Conservation (phyloP, 2,797 vertebrate species). For the Tauraco hartlaubi region DNA sequence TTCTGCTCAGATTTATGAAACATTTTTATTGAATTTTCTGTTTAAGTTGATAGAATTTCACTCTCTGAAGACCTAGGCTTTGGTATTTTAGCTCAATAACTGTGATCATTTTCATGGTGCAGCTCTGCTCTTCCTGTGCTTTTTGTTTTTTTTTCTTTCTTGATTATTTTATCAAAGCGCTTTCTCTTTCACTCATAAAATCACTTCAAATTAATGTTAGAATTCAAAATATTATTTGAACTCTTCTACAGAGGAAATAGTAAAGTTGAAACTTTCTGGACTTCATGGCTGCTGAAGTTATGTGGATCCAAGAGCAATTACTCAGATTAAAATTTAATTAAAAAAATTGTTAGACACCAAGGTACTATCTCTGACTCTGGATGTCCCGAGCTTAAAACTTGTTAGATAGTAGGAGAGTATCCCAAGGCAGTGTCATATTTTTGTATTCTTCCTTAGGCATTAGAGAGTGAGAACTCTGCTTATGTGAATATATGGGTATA, state of each 20-base stretch:
- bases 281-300: not conserved
- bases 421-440: conserved; percentile 56
- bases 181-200: not conserved
- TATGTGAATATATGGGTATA: not conserved
- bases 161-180: not conserved
- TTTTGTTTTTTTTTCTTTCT: not conserved
- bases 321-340: not conserved
- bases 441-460: conserved; percentile 60
- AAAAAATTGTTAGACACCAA: not conserved
- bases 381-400: not conserved
- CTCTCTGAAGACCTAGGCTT: not conserved
- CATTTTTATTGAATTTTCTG: not conserved
- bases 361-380: not conserved
- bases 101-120: not conserved
- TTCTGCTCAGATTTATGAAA: not conserved
- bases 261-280: not conserved
- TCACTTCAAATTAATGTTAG: not conserved
- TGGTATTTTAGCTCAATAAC: not conserved
- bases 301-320: not conserved
- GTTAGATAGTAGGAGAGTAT: conserved; percentile 14
- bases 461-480: not conserved
- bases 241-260: not conserved
- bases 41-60: conserved; percentile 14
- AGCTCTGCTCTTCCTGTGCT: not conserved
- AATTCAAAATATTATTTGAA: not conserved